phyloP scores from a whole-genome alignment of 2,113 vertebrate genomes.

The Sula dactylatra region DNA sequence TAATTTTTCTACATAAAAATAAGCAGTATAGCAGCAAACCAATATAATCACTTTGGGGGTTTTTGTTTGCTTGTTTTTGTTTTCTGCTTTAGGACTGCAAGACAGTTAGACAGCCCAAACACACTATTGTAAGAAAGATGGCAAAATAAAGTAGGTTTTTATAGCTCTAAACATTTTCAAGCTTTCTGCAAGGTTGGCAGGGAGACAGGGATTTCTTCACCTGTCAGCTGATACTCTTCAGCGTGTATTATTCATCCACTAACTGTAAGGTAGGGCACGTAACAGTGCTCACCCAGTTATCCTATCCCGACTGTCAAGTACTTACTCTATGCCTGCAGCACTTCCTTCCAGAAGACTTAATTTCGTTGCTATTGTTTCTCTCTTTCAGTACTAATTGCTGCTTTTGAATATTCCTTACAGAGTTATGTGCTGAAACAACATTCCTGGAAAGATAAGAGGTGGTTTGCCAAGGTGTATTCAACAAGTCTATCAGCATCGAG shows the following conservation, averaged over 20 bases:
- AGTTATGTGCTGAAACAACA: not conserved
- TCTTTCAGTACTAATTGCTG: slow-evolving; percentile 1
- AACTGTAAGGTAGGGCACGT: not conserved
- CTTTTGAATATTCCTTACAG: not conserved
- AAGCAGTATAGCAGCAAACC: not conserved
- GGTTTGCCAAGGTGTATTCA: not conserved
- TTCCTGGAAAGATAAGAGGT: not conserved
- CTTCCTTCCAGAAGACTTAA: not conserved
- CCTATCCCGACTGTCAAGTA: not conserved
- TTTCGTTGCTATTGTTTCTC: not conserved
- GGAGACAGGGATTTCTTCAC: not conserved
- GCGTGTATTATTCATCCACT: not conserved
- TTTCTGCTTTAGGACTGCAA: not conserved
- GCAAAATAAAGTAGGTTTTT: not conserved
- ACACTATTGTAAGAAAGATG: not conserved
- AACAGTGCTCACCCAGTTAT: not conserved
- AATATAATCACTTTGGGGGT: not conserved
- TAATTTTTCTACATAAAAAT: not conserved
- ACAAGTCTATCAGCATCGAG: not conserved
- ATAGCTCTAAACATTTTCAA: not conserved
- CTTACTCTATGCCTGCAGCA: not conserved
- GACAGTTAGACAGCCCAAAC: not conserved
- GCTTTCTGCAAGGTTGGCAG: not conserved
- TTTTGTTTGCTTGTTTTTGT: not conserved
- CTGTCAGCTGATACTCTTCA: not conserved